Evolutionary conservation across 2,797 vertebrate genomes (phyloP).

Genomic region (Craterocephalus amniculus): DNA sequence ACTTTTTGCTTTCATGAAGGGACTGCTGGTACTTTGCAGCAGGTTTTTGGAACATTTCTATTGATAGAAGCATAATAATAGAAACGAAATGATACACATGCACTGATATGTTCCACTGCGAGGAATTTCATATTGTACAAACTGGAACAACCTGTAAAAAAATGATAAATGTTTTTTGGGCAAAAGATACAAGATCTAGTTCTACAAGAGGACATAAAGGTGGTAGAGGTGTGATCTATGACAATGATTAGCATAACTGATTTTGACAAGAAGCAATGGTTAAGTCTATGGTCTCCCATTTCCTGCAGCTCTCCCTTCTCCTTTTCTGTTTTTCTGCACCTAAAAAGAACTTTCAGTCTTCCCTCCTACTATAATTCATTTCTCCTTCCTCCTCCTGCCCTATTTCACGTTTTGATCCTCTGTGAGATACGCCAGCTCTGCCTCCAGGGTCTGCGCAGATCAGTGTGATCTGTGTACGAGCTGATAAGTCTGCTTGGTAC

Average conservation of each 20-base stretch:
- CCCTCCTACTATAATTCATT: slow-evolving; percentile 47
- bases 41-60: neutral
- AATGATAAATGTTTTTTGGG: too few relatives aligned
- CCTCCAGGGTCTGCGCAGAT: slow-evolving; percentile 68
- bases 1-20: slow-evolving; percentile 6
- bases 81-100: neutral
- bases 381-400: slow-evolving; percentile 53
- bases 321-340: slow-evolving; percentile 26
- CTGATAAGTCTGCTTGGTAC: slow-evolving; percentile 70
- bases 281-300: neutral
- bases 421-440: slow-evolving; percentile 70
- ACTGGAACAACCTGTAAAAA: neutral
- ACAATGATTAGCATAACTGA: slow-evolving; percentile 8
- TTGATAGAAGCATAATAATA: neutral
- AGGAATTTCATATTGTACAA: neutral
- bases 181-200: slow-evolving; percentile 5
- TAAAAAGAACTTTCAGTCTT: slow-evolving; percentile 25
- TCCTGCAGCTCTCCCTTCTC: neutral
- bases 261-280: slow-evolving; percentile 21
- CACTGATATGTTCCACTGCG: neutral
- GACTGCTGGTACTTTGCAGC: neutral
- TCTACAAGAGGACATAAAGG: neutral
- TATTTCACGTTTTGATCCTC: slow-evolving; percentile 74
- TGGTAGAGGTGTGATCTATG: slow-evolving; percentile 10
- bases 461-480: slow-evolving; percentile 70